Percentiles rank a stretch among this genome's conserved stretches.
These are phyloP conservation scores for Tineola bisselliella DNA, from an alignment of 2,888 invertebrate species.

Conservation along the genomic window DNA sequence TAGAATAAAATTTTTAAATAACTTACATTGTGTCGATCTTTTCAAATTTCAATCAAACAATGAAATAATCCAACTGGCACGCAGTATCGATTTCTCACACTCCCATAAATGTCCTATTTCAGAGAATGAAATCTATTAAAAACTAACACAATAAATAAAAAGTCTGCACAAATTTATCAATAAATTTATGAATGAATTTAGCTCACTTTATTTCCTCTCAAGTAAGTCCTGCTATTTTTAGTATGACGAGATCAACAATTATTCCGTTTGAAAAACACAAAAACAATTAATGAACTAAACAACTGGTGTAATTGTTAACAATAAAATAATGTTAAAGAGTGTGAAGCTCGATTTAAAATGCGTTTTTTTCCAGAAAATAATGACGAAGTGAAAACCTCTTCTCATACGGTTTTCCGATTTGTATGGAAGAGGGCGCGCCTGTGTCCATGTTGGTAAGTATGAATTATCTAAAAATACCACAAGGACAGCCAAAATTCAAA, in stretches of 20 bases:
- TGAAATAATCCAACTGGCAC: neutral
- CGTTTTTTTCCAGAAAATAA: slow-evolving; percentile 43
- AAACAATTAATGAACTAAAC: neutral
- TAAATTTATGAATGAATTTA: slow-evolving; percentile 54
- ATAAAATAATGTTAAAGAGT: neutral
- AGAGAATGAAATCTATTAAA: neutral
- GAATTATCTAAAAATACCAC: slow-evolving; percentile 62
- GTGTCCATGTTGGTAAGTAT: slow-evolving; percentile 43
- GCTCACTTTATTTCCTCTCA: slow-evolving; percentile 34
- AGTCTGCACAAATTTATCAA: slow-evolving; percentile 36
- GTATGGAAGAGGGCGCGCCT: slow-evolving; percentile 62
- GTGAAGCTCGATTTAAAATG: slow-evolving; percentile 30
- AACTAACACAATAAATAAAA: neutral
- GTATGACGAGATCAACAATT: slow-evolving; percentile 18
- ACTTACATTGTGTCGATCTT: neutral
- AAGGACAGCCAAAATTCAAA: slow-evolving; percentile 17
- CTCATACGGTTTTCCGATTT: slow-evolving; percentile 49
- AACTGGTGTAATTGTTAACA: neutral
- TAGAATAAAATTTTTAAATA: neutral
- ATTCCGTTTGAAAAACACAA: neutral
- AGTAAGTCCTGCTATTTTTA: slow-evolving; percentile 47
- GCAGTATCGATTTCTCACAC: neutral
- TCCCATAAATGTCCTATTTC: neutral
- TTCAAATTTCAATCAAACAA: neutral
- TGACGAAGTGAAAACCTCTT: slow-evolving; percentile 52